Evolutionary conservation across 2,888 invertebrate genomes (phyloP).

Genomic region (Alentia gelatinosa): DNA sequence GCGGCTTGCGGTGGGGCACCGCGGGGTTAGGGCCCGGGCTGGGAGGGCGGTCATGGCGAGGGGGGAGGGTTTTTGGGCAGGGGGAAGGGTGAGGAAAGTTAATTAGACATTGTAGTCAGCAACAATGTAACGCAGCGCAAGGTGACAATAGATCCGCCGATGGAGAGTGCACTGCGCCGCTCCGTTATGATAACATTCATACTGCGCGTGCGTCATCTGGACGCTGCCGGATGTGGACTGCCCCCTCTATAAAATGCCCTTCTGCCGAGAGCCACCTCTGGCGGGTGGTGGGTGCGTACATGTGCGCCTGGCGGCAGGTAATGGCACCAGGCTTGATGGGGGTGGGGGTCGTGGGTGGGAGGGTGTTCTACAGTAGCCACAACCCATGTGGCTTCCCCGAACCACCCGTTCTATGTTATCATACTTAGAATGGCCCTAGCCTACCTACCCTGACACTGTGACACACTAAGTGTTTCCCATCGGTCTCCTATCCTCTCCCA

Average conservation of each 20-base stretch:
- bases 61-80: neutral
- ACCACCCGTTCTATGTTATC: too few relatives aligned
- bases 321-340: too few relatives aligned
- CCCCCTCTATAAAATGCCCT: neutral
- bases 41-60: neutral
- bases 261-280: neutral
- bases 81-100: conserved; percentile 9
- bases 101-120: conserved; percentile 47
- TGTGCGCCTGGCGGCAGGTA: neutral
- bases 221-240: neutral
- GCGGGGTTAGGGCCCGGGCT: neutral
- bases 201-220: conserved; percentile 13
- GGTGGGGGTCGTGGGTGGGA: too few relatives aligned
- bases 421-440: too few relatives aligned
- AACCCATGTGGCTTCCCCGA: too few relatives aligned
- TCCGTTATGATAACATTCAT: conserved; percentile 11
- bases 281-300: neutral
- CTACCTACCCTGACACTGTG: neutral
- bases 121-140: neutral
- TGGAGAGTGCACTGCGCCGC: neutral
- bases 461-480: neutral
- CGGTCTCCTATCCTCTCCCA: neutral
- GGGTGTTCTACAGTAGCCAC: too few relatives aligned
- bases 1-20: neutral
- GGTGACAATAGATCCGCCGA: neutral